Evolutionary conservation across 2,888 invertebrate species (phyloP), one percentile per base, ranked within the genome.

Genomic region (Coenonympha arcania): DNA sequence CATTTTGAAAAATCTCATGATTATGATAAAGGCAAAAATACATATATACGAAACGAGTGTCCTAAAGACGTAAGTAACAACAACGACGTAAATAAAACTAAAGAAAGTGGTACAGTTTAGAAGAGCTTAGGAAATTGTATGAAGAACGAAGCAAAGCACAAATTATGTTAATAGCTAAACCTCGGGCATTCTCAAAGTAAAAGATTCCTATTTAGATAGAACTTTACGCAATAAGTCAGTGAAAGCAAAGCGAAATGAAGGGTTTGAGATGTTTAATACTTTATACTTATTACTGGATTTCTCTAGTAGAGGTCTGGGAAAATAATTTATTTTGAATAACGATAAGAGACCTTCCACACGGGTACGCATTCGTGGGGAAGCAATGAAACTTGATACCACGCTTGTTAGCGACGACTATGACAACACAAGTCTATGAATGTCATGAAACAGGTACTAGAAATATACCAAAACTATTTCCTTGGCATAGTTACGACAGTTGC

Each of bases 231-330:
- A 73, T 71, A 69, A 73, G 59, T 69, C 63, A 71, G 79, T 76
- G 81, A 80, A 80, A 81, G 80, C 70, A 53, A 48, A 50, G 68
- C 68, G 59, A 74, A 78, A 78, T 78, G 73, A 74, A 73, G 76
- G 75, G 71, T 67, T 64, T 58, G 66, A 55, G 60, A 68, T 64
- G 68, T 65, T 71, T 69, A 66, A 68, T 71, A 72, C 69, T 73
- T 76, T 68, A 75, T 71, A 70, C 68, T 68, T 70, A 76, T 71
- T 69, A 68, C 68, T 66, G 63, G 68, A 68, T 78, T 78, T 76
- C 78, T 73, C 76, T 63, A 62, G 59, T 65, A 69, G 71, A 72
- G 68, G 70, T 71, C 70, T 71, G 56, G 59, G 65, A 64, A 70
- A 69, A 74, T 72, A 71, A 74, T 62, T 66, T 64, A 63, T 62